phyloP scores from a whole-genome alignment of 2,888 invertebrate species.

The Stenchaetothrips biformis region DNA sequence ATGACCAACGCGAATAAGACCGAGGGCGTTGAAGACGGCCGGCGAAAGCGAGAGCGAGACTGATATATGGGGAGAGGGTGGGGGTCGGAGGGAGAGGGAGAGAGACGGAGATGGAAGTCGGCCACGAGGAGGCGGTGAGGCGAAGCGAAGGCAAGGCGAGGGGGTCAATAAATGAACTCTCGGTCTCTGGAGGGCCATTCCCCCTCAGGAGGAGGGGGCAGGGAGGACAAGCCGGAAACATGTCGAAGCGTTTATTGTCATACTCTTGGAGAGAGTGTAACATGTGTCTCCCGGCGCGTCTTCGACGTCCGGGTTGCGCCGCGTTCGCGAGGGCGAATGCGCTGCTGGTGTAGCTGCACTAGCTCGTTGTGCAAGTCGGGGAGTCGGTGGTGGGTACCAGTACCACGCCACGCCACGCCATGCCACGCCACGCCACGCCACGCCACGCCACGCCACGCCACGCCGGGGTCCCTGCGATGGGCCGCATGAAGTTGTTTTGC shows the following conservation, averaged over 20 bases:
- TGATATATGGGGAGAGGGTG: constrained; percentile 32
- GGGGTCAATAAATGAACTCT: constrained; percentile 23
- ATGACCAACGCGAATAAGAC: constrained; percentile 29
- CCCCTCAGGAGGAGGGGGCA: constrained; percentile 29
- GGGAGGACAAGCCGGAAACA: constrained; percentile 27
- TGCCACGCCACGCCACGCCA: too few species aligned
- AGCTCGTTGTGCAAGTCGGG: too few species aligned
- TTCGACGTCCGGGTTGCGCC: too few species aligned
- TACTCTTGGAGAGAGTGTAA: too few species aligned
- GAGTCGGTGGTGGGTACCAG: too few species aligned
- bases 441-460: too few species aligned
- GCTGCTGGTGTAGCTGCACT: too few species aligned
- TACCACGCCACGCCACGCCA: too few species aligned
- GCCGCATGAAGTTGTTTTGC: constrained; percentile 37
- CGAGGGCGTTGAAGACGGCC: constrained; percentile 34
- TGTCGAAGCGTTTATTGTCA: too few species aligned
- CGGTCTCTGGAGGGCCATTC: constrained; percentile 12
- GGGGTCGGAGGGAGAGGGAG: constrained; percentile 4
- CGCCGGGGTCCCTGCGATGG: too few species aligned
- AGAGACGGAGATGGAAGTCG: constrained; percentile 27
- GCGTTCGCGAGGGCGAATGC: too few species aligned
- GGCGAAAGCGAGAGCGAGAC: constrained; percentile 33
- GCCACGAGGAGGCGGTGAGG: constrained; percentile 8
- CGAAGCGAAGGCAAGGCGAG: neutral
- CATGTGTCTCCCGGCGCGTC: too few species aligned